Evolutionary conservation across 2,797 vertebrate genomes (phyloP).

Genomic region (Pyrocephalus nanus): DNA sequence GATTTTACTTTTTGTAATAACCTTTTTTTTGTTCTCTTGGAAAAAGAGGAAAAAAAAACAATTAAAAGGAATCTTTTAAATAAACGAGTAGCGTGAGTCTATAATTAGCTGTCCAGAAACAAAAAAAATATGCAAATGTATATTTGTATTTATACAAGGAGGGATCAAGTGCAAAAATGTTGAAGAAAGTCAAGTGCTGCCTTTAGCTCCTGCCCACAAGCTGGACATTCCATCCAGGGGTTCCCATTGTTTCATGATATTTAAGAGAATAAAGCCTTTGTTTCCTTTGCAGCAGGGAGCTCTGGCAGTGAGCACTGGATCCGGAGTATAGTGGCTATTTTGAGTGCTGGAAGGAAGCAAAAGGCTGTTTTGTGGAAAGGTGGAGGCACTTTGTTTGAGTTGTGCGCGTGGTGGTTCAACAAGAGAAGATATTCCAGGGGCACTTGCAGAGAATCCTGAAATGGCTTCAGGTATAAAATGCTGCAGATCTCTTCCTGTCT

Average conservation of each 20-base stretch:
- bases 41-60: rapidly evolving
- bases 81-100: background rate
- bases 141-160: background rate
- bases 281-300: conserved; percentile 65
- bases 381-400: conserved; percentile 32
- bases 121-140: background rate
- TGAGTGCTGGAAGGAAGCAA: conserved; percentile 65
- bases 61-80: background rate
- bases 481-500: background rate
- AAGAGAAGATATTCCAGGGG: background rate
- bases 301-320: conserved; percentile 44
- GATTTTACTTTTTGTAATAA: background rate
- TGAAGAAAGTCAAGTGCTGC: background rate
- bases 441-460: background rate
- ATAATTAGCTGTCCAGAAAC: background rate
- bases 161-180: background rate
- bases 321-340: conserved; percentile 50
- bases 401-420: background rate
- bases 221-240: conserved; percentile 43
- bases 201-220: background rate
- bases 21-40: background rate
- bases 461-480: background rate
- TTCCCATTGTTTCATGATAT: conserved; percentile 62
- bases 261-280: conserved; percentile 54
- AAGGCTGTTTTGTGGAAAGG: conserved; percentile 54